phyloP scores from a whole-genome alignment of 2,888 invertebrate species.

The Shargacucullia verbasci region DNA sequence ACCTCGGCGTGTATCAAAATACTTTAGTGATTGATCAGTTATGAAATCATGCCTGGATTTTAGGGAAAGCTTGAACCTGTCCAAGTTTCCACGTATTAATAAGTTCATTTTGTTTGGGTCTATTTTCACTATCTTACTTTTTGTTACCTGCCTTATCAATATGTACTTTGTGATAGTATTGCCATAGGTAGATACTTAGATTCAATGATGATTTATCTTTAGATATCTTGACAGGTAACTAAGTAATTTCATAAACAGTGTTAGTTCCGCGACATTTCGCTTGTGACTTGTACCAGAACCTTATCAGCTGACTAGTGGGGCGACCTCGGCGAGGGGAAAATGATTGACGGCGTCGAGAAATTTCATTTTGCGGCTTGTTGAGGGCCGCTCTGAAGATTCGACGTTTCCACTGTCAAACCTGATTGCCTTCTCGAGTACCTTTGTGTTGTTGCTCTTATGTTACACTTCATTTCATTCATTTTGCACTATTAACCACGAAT shows the following conservation, averaged over 20 bases:
- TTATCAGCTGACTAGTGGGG: slow-evolving; percentile 67
- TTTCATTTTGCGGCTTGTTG: slow-evolving; percentile 88
- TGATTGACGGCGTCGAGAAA: slow-evolving; percentile 87
- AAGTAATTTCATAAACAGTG: not conserved
- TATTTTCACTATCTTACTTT: too few species aligned
- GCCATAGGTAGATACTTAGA: too few species aligned
- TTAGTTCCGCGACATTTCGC: slow-evolving; percentile 7
- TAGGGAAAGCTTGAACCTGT: too few species aligned
- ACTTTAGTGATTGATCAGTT: too few species aligned
- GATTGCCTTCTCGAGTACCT: slow-evolving; percentile 79
- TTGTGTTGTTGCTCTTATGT: slow-evolving; percentile 76
- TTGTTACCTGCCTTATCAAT: too few species aligned
- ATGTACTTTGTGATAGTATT: too few species aligned
- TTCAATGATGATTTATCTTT: not conserved
- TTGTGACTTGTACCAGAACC: slow-evolving; percentile 51
- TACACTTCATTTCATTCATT: slow-evolving; percentile 83
- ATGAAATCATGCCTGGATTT: too few species aligned
- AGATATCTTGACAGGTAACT: not conserved
- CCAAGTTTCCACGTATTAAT: too few species aligned
- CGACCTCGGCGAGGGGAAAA: slow-evolving; percentile 80
- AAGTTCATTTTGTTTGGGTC: too few species aligned
- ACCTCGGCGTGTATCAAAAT: too few species aligned
- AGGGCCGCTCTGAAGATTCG: slow-evolving; percentile 79
- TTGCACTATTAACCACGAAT: slow-evolving; percentile 67
- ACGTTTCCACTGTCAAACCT: slow-evolving; percentile 70